Base-by-base conservation (phyloP, 2,797 vertebrate species). In the Poeciliopsis presidionis region DNA sequence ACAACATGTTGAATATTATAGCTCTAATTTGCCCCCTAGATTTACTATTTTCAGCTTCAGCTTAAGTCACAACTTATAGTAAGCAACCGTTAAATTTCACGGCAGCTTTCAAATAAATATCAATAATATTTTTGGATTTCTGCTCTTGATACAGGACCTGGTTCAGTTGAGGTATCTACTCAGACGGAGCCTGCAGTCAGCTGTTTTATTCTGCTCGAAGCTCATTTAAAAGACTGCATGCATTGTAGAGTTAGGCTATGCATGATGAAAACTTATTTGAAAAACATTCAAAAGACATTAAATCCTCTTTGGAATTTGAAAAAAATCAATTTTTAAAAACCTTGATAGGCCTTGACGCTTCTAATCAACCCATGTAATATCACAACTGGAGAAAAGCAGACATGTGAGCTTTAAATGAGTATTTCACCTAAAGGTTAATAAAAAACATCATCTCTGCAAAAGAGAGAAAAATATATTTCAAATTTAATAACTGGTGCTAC, bases 361-460 rank as follows among this genome's bases (percentile, higher is more conserved):
- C 20, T 13, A 67, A 67, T 43, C 20, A 43, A 67, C 2, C 4
- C 36, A 43, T 49, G 18, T 5, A 72, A 72, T 12, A 36, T 46
- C 18, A 36, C 9, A 33, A 20, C 5, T 0, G 33, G 0, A 51
- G 46, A 25, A 36, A 73, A 36, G 7, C 20, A 73, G 5, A 39
- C 49, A 7, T 39, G 33, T 33, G 51, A 22, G 51, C 25, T 51
- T 73, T 12, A 51, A 53, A 36, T 22, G 9, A 22, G 6, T 6
- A 39, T 20, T 73, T 73, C 33, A 73, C 33, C 49, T 25, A 53
- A 25, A 53, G 72, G 72, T 73, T 53, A 53, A 53, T 53, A 30
- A 11, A 72, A 69, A 43, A 69, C 43, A 43, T n/a, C 12, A 69
- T n/a, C 20, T n/a, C n/a, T n/a, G 11, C 65, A 43, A 69, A 43